Percentiles rank a stretch among this genome's conserved stretches.
phyloP scores from a whole-genome alignment of 2,113 vertebrate genomes.

The Chloropsis hardwickii region DNA sequence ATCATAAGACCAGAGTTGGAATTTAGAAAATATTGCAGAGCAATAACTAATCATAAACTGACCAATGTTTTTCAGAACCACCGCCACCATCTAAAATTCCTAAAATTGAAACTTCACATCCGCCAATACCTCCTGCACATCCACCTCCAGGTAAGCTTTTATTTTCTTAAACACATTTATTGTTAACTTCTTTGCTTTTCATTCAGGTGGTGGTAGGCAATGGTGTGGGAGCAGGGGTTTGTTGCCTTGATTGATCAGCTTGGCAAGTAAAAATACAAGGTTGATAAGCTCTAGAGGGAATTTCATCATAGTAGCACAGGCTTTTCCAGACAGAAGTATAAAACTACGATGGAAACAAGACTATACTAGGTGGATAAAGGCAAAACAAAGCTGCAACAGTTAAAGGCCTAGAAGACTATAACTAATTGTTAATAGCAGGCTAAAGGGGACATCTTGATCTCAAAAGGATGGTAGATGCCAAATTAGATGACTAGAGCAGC shows the following conservation, averaged over 20 bases:
- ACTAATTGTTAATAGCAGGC: background rate
- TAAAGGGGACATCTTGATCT: background rate
- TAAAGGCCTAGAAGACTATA: background rate
- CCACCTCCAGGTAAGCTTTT: slow-evolving; percentile 86
- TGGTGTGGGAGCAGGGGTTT: background rate
- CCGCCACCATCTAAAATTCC: slow-evolving; percentile 91
- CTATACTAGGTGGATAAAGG: background rate
- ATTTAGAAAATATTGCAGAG: background rate
- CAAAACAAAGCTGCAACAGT: background rate
- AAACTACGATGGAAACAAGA: background rate
- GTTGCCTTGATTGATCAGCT: background rate
- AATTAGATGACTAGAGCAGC: background rate
- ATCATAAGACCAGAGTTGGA: background rate
- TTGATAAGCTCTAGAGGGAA: background rate
- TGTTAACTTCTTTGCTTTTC: background rate
- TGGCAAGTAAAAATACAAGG: background rate
- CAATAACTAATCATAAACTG: background rate
- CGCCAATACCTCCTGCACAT: slow-evolving; percentile 86
- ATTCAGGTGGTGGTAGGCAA: background rate
- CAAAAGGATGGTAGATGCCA: background rate
- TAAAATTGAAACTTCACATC: slow-evolving; percentile 89
- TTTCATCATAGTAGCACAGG: background rate
- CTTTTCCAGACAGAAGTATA: background rate
- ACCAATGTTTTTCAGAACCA: slow-evolving; percentile 79
- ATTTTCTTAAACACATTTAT: background rate